Evolutionary conservation across 2,888 invertebrate species (phyloP), one percentile per base, ranked within the genome.

Genomic region (Luperina testacea): DNA sequence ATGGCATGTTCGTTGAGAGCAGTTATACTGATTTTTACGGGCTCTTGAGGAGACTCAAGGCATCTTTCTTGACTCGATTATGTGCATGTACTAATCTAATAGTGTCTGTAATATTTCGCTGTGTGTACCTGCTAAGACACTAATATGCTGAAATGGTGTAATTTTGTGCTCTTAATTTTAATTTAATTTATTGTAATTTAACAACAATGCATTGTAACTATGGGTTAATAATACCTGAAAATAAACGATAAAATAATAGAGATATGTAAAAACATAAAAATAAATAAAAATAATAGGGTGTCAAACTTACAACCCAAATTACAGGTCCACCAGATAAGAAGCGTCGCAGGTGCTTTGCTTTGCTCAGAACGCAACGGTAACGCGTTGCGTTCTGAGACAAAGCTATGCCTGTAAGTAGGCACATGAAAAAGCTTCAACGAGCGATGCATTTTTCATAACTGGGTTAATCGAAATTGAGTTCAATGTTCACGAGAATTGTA

Each of bases 381-480:
- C n/a, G n/a, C 20, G 17, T 68, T 72, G 38, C 38, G 38, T 38
- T 68, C 11, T 32, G 45, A 17, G 9, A 24, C 7, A 24, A 17
- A 48, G 4, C 32, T 17, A 27, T 17, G 6, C 17, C 24, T 11
- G n/a, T 59, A 57, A n/a, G 11, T 2, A 61, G n/a, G 51, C 24
- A 72, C 32, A 32, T 13, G 45, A 57, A 57, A 75, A 75, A 45
- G 32, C 45, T 45, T 45, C 17, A 45, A 32, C 45, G 13, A 17
- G 32, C 13, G 9, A 74, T 74, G 20, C n/a, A 27, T 51, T 76
- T 61, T 75, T 75, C 32, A 38, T 20, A 4, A 61, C 17, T 27
- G 11, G 17, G 24, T 32, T 73, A 20, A n/a, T 11, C 13, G 17
- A 63, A 53, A 8, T 63, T n/a, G 1, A 45, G 63, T 48, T 17